Evolutionary conservation across 2,113 vertebrate species (phyloP), one percentile per base, ranked within the genome.

Genomic region (Myotis davidii): DNA sequence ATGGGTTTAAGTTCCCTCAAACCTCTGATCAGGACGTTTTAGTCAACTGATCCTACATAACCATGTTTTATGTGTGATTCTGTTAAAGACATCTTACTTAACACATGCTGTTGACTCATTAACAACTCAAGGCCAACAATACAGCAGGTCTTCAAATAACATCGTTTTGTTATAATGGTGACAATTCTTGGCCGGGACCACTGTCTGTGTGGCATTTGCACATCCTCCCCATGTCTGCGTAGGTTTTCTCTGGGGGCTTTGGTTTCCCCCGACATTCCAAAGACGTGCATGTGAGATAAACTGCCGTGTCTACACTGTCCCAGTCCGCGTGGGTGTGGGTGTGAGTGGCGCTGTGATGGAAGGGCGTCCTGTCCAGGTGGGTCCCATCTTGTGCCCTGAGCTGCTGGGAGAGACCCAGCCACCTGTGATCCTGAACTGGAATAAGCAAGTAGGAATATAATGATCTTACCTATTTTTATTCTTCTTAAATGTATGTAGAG

Each of bases 11-110:
- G 18, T 25, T 88, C 54, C 52, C 20, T 20, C 3, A 7, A 34
- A 34, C 45, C 67, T 74, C 85, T 52, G 34, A 39, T 52, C 42
- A 42, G 11, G 18, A 12, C 9, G 0, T 17, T 25, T 69, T 25
- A 16, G 1, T 50, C 13, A 50, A 48, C 3, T 0, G 25, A 32
- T 52, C 18, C n/a, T 3, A 54, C 16, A 17, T 3, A 42, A 14
- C 21, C 77, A 9, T 9, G 72, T 42, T n/a, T 61, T 56, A 13
- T 2, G 52, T 0, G 27, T 10, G 67, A 23, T 12, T 81, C 52
- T 50, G 64, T 39, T 39, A 59, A 39, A 79, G 67, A 61, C n/a
- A 37, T 29, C 14, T 32, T 56, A 21, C 2, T 29, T 29, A 39
- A 70, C 7, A 13, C 0, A 18, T 5, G 9, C 21, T 73, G 67